These are phyloP conservation scores for Brienomyrus longianalis DNA, from an alignment of 2,113 vertebrate species.

Conservation along the genomic window DNA sequence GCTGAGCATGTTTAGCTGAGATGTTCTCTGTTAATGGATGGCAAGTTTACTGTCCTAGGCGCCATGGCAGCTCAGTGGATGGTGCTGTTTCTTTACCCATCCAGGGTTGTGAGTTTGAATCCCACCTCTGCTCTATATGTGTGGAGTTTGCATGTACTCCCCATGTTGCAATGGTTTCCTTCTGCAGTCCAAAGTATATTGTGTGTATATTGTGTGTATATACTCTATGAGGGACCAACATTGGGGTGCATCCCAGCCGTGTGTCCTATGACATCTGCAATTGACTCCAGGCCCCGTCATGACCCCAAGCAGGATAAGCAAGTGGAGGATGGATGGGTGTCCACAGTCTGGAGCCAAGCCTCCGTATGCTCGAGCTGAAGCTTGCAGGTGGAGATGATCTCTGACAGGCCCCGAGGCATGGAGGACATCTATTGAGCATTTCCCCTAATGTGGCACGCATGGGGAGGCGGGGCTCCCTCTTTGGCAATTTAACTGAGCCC, in stretches of 20 bases:
- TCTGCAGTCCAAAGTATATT: neutral
- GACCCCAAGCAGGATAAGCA: neutral
- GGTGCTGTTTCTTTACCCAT: neutral
- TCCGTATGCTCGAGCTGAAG: neutral
- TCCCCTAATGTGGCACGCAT: neutral
- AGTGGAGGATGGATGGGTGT: neutral
- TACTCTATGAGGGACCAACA: neutral
- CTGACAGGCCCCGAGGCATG: neutral
- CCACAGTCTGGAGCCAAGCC: neutral
- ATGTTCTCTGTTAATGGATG: neutral
- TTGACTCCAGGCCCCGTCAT: neutral
- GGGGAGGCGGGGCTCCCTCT: neutral
- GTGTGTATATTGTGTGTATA: neutral
- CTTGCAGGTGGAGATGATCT: neutral
- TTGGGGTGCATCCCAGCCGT: neutral
- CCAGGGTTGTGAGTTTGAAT: neutral
- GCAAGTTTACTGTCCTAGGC: neutral
- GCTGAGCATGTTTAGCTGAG: neutral
- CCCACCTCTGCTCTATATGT: neutral
- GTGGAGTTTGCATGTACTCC: neutral
- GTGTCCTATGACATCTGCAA: neutral
- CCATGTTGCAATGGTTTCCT: neutral
- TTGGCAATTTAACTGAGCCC: neutral
- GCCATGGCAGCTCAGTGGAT: neutral
- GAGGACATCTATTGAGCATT: neutral